Evolutionary conservation across 1,140 invertebrate genomes (phyloP).

Genomic region (Diachasmimorpha longicaudata): DNA sequence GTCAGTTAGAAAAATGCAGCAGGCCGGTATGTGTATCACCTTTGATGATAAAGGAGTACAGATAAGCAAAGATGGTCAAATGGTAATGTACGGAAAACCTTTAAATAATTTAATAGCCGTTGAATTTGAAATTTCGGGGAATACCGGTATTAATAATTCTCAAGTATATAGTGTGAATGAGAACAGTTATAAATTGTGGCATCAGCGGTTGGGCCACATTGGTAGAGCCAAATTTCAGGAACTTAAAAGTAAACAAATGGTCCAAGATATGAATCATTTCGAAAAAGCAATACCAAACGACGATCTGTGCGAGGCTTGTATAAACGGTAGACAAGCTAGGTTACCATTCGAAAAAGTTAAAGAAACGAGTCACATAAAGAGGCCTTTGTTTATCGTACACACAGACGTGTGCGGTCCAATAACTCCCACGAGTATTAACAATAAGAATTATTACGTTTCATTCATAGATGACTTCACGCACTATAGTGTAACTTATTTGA

Average conservation of each 20-base stretch:
- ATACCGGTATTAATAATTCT: too few relatives aligned
- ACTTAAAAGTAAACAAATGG: background rate
- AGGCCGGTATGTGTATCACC: too few relatives aligned
- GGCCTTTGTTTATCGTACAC: conserved; percentile 38
- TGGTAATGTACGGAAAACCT: too few relatives aligned
- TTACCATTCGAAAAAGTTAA: conserved; percentile 37
- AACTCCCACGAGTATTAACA: conserved; percentile 12
- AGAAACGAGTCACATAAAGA: conserved; percentile 20
- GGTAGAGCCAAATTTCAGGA: background rate
- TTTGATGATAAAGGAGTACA: too few relatives aligned
- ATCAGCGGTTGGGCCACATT: conserved; percentile 42
- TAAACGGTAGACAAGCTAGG: conserved; percentile 55
- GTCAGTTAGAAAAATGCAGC: too few relatives aligned
- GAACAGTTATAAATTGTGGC: too few relatives aligned
- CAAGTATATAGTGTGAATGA: conserved; percentile 25
- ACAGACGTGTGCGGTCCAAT: conserved; percentile 32
- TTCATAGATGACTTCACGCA: conserved; percentile 27
- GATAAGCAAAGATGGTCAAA: too few relatives aligned
- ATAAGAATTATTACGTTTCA: conserved; percentile 26
- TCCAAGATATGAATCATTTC: background rate
- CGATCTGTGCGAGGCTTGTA: too few relatives aligned
- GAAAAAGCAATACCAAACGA: conserved; percentile 34
- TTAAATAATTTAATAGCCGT: too few relatives aligned
- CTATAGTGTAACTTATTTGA: conserved; percentile 26
- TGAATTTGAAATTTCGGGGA: too few relatives aligned